A percentile compares a stretch with the other conserved stretches of the same genome.
These are phyloP conservation scores for Upupa epops DNA, from an alignment of 2,113 vertebrate genomes.

Conservation along the genomic window DNA sequence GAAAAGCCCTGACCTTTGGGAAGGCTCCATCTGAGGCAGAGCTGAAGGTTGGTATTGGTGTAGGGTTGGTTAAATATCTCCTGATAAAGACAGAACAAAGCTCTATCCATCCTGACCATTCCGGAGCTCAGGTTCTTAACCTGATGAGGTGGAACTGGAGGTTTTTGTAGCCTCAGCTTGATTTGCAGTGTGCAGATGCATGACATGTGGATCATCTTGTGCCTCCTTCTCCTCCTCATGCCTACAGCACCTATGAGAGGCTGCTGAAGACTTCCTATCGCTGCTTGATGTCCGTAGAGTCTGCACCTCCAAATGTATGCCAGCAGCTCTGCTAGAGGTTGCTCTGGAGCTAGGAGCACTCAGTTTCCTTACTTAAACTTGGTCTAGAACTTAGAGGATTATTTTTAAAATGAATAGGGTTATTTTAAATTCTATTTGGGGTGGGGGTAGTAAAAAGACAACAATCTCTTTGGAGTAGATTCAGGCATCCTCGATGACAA, in stretches of 20 bases:
- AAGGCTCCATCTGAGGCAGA: background rate
- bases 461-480: background rate
- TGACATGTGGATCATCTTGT: background rate
- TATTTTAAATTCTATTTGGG: background rate
- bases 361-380: background rate
- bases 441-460: background rate
- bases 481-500: conserved; percentile 3
- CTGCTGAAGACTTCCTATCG: background rate
- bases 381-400: background rate
- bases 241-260: background rate
- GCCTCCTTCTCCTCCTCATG: background rate
- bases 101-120: background rate
- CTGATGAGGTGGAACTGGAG: background rate
- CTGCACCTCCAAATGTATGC: background rate
- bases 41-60: background rate
- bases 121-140: background rate
- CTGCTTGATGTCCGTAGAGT: background rate
- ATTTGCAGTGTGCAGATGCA: rapidly evolving
- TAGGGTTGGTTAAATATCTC: background rate
- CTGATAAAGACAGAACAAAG: background rate
- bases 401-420: background rate
- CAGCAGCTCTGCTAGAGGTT: background rate
- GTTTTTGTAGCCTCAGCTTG: background rate
- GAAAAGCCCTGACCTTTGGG: background rate
- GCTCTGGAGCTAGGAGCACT: background rate